Conservation (phyloP, 2,888 invertebrate species). For the Coleophora flavipennella region DNA sequence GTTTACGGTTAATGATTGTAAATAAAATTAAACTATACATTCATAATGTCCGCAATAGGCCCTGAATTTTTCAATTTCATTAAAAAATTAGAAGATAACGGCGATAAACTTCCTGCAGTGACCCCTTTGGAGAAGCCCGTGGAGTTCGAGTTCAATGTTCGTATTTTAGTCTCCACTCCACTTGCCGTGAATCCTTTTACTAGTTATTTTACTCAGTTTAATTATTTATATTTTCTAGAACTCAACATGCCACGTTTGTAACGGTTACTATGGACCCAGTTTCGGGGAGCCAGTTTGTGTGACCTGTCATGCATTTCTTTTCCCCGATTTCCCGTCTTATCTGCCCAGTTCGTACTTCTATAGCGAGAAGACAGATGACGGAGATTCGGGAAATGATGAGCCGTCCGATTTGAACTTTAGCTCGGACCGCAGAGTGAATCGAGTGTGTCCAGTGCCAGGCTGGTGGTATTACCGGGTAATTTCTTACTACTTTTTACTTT, state of each 20-base stretch:
- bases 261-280: slow-evolving; percentile 93
- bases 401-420: slow-evolving; percentile 80
- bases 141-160: slow-evolving; percentile 60
- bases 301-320: slow-evolving; percentile 94
- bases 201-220: not conserved
- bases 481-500: slow-evolving; percentile 7
- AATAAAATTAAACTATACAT: too few relatives aligned
- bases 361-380: slow-evolving; percentile 83
- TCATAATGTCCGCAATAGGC: slow-evolving; percentile 50
- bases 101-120: slow-evolving; percentile 42
- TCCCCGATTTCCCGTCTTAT: slow-evolving; percentile 80
- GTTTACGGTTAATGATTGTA: too few relatives aligned
- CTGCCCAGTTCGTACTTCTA: slow-evolving; percentile 61
- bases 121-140: slow-evolving; percentile 40
- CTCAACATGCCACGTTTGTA: slow-evolving; percentile 84
- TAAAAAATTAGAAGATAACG: slow-evolving; percentile 57
- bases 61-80: slow-evolving; percentile 52
- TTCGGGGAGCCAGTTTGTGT: slow-evolving; percentile 93
- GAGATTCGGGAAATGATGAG: slow-evolving; percentile 96
- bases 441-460: slow-evolving; percentile 40
- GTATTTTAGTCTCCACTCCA: slow-evolving; percentile 11
- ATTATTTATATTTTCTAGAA: slow-evolving; percentile 54
- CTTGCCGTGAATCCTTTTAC: not conserved
- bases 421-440: slow-evolving; percentile 60
- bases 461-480: slow-evolving; percentile 56